Evolutionary conservation across 1,140 invertebrate species (phyloP).

Genomic region (Orchesella cincta): DNA sequence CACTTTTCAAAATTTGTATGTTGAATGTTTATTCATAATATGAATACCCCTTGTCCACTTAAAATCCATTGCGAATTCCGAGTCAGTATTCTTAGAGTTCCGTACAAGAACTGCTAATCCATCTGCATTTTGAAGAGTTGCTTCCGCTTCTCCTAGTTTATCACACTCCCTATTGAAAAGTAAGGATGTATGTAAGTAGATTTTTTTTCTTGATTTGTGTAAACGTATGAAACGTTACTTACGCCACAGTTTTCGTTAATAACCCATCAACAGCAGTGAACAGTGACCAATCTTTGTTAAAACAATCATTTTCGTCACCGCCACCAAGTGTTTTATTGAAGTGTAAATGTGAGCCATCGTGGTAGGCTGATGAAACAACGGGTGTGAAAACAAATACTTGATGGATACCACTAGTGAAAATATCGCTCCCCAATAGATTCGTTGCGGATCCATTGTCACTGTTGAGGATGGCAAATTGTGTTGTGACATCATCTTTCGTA

Average conservation of each 20-base stretch:
- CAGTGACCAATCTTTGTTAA: neutral
- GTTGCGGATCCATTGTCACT: neutral
- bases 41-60: neutral
- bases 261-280: conserved; percentile 6
- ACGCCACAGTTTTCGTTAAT: neutral
- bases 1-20: no score
- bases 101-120: neutral
- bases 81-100: neutral
- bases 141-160: neutral
- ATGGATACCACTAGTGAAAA: neutral
- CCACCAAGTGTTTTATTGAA: neutral
- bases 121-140: neutral
- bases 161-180: no score
- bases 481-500: neutral
- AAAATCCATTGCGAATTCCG: neutral
- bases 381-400: neutral
- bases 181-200: no score
- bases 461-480: neutral
- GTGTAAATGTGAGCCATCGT: neutral
- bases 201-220: neutral
- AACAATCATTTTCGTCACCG: neutral
- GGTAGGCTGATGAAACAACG: neutral
- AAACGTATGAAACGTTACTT: neutral
- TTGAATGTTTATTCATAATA: no score
- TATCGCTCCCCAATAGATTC: neutral